Evolutionary conservation across 2,888 invertebrate species (phyloP).

Genomic region (Zygothrica quintamaculata): DNA sequence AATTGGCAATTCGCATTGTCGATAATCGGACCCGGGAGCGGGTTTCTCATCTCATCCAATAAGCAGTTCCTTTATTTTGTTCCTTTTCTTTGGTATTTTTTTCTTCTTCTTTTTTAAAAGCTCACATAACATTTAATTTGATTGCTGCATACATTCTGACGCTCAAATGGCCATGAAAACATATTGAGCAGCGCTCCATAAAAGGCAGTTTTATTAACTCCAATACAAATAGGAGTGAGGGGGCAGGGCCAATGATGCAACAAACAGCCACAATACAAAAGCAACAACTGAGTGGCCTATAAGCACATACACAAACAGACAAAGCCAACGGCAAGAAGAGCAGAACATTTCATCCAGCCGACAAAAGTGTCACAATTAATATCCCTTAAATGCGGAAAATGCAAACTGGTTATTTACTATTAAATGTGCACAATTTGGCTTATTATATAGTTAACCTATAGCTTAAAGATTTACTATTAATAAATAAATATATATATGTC

Average conservation of each 20-base stretch:
- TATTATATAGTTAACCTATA: too few relatives aligned
- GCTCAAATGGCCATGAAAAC: conserved; percentile 75
- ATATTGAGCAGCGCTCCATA: conserved; percentile 75
- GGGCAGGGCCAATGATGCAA: conserved; percentile 18
- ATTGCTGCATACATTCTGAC: conserved; percentile 72
- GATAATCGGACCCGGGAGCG: conserved; percentile 49
- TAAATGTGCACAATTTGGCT: too few relatives aligned
- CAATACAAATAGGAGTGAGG: conserved; percentile 53
- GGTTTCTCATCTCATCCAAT: neutral
- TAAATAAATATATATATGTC: too few relatives aligned
- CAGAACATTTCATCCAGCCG: conserved; percentile 18
- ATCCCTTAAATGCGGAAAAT: too few relatives aligned
- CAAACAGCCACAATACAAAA: conserved; percentile 27
- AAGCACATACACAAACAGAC: conserved; percentile 57
- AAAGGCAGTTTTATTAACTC: conserved; percentile 77
- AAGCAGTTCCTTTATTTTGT: neutral
- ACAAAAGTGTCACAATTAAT: conserved; percentile 44
- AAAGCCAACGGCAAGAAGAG: conserved; percentile 23
- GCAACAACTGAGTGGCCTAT: conserved; percentile 71
- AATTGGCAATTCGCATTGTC: conserved; percentile 65
- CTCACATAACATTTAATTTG: conserved; percentile 77
- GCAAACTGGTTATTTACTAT: too few relatives aligned
- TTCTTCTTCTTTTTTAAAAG: conserved; percentile 68
- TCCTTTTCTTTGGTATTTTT: conserved; percentile 3
- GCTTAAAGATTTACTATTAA: too few relatives aligned